Percentiles rank a stretch among this genome's conserved stretches.
These are phyloP conservation scores for Phenganax subtilis DNA, from an alignment of 92 coral and sea anemone genomes.

Conservation along the genomic window DNA sequence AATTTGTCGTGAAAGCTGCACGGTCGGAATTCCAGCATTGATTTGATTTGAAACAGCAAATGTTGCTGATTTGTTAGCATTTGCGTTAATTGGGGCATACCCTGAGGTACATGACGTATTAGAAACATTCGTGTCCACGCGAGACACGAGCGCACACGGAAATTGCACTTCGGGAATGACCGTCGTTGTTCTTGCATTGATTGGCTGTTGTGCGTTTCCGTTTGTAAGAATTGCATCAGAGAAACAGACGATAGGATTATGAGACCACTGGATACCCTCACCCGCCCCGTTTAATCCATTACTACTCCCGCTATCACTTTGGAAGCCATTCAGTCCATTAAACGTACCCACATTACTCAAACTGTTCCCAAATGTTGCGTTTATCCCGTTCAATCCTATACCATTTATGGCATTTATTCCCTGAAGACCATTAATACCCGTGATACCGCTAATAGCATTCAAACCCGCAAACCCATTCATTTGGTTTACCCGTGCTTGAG, in stretches of 20 bases:
- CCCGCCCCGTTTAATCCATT: slow-evolving; percentile 65
- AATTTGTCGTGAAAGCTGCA: slow-evolving; percentile 92
- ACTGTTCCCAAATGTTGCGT: slow-evolving; percentile 48
- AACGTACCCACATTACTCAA: slow-evolving; percentile 61
- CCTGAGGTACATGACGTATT: slow-evolving; percentile 82
- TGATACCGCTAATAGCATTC: slow-evolving; percentile 71
- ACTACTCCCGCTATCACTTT: slow-evolving; percentile 50
- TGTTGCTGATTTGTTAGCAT: slow-evolving; percentile 73
- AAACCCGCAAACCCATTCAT: slow-evolving; percentile 71
- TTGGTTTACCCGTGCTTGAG: slow-evolving; percentile 65
- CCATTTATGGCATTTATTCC: slow-evolving; percentile 86
- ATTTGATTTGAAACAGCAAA: slow-evolving; percentile 75
- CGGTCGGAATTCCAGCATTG: slow-evolving; percentile 80
- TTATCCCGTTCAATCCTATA: slow-evolving; percentile 40
- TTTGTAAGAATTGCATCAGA: slow-evolving; percentile 81
- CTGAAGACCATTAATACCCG: slow-evolving; percentile 69
- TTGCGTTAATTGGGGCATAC: slow-evolving; percentile 81
- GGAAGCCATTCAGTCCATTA: slow-evolving; percentile 63
- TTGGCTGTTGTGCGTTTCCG: slow-evolving; percentile 64
- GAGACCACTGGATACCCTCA: slow-evolving; percentile 91
- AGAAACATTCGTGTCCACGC: slow-evolving; percentile 75
- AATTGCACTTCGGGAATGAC: slow-evolving; percentile 81
- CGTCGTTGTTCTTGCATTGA: slow-evolving; percentile 60
- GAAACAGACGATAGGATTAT: slow-evolving; percentile 87
- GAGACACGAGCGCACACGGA: slow-evolving; percentile 74